A percentile compares a stretch with the other conserved stretches of the same genome.
These are phyloP conservation scores for Lamellibrachia luymesi DNA, from an alignment of 1,140 invertebrate genomes.

Conservation along the genomic window DNA sequence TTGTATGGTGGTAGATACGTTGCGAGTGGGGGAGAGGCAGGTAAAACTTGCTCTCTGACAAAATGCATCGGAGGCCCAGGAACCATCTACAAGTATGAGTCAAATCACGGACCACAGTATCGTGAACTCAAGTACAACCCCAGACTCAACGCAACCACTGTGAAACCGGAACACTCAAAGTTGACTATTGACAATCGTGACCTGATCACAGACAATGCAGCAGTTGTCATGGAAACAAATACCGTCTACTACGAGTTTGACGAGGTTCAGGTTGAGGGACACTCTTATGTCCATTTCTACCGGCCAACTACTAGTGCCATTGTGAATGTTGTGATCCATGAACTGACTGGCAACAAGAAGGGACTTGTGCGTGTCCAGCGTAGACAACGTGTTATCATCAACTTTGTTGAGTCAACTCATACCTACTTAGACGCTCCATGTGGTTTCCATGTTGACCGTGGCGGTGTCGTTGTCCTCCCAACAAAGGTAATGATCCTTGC, in stretches of 20 bases:
- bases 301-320: conserved; percentile 33
- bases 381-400: conserved; percentile 37
- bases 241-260: conserved; percentile 45
- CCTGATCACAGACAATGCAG: conserved; percentile 37
- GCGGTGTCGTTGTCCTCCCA: conserved; percentile 41
- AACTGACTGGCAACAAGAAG: conserved; percentile 44
- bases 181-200: conserved; percentile 39
- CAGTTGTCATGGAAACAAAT: conserved; percentile 41
- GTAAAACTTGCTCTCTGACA: background rate
- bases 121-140: conserved; percentile 46
- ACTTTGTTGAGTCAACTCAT: conserved; percentile 45
- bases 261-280: conserved; percentile 42
- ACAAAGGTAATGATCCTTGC: conserved; percentile 33
- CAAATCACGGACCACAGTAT: conserved; percentile 40
- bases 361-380: conserved; percentile 39
- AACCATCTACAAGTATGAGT: conserved; percentile 47
- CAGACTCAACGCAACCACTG: conserved; percentile 35
- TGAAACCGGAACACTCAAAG: conserved; percentile 43
- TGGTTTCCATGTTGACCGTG: conserved; percentile 43
- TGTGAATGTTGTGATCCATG: conserved; percentile 41
- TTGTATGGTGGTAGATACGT: conserved; percentile 38
- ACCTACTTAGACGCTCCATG: conserved; percentile 44
- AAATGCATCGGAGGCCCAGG: conserved; percentile 39
- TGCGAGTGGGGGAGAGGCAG: conserved; percentile 34
- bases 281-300: conserved; percentile 46